Evolutionary conservation across 2,888 invertebrate species (phyloP), one percentile per base, ranked within the genome.

Genomic region (Portevinia maculata): DNA sequence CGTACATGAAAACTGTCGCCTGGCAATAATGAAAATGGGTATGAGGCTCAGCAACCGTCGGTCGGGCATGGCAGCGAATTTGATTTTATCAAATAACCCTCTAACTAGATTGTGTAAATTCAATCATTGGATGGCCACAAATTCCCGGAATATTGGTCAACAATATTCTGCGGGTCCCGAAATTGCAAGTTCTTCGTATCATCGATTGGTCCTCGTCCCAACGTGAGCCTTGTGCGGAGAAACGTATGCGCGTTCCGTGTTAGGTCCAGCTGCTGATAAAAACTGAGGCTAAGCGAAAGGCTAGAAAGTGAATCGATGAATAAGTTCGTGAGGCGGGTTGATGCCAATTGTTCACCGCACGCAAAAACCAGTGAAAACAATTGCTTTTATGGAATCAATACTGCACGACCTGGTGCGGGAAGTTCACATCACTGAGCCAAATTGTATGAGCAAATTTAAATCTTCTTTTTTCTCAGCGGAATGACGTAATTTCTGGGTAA

Each of bases 31-130:
- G 65, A 67, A 67, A 50, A 37, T 53, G 67, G 73, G 52, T 44
- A 37, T 37, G 24, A n/a, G 11, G 46, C 17, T 15, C 8, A 4
- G 8, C 9, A 13, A n/a, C 21, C 13, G 1, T 30, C 62, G 30
- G n/a, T 32, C 46, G 13, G 52, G 30, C 37, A 55, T 60, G 64
- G 62, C 34, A 74, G 62, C 57, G 76, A 73, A 73, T 78, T 71
- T 76, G 71, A 55, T 78, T 67, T 60, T 62, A 71, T 55, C 79
- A 84, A 73, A 55, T 78, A 60, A 79, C 74, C 84, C 79, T 64
- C 84, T 84, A 84, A 84, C 84, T 79, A 73, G 84, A 84, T 84
- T 84, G 84, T 84, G 84, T 84, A 84, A 84, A 84, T 84, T 84
- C 84, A 84, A 84, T 84, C 84, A 84, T 60, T 64, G 70, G 69